Percentiles rank a stretch among this genome's conserved stretches.
phyloP scores from a whole-genome alignment of 1,140 invertebrate genomes.

The Drosophila gunungcola region DNA sequence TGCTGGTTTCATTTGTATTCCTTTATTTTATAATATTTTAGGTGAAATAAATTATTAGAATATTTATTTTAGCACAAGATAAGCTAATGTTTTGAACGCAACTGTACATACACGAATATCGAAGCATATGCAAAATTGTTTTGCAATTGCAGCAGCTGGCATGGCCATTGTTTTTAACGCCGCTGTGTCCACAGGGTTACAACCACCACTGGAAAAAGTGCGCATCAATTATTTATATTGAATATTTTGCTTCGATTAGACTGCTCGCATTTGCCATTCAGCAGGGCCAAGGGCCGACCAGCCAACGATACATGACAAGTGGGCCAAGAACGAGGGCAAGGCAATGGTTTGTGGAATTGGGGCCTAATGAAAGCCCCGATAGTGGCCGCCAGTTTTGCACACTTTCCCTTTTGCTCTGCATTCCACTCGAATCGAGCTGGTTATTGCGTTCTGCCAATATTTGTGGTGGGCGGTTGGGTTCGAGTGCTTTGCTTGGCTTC shows the following conservation, averaged over 20 bases:
- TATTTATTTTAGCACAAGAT: neutral
- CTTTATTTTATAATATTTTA: too few species aligned
- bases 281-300: conserved; percentile 46
- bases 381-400: conserved; percentile 15
- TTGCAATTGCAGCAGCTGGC: conserved; percentile 46
- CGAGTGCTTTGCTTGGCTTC: conserved; percentile 7
- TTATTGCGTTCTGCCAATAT: conserved; percentile 49
- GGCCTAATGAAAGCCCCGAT: conserved; percentile 16
- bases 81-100: neutral
- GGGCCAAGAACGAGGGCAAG: conserved; percentile 36
- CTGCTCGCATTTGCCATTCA: conserved; percentile 44
- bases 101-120: conserved; percentile 11
- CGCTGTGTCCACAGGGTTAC: conserved; percentile 15
- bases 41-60: too few species aligned
- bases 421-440: conserved; percentile 18
- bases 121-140: conserved; percentile 47
- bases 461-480: conserved; percentile 13
- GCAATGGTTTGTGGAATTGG: conserved; percentile 12
- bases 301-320: conserved; percentile 32
- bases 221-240: conserved; percentile 77
- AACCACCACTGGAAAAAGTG: conserved; percentile 34
- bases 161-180: conserved; percentile 46
- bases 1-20: too few species aligned
- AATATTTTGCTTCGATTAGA: conserved; percentile 79
- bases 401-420: conserved; percentile 35